These are phyloP conservation scores for Catostylus mosaicus DNA, from an alignment of 30 jellyfish, hydroid and myxozoan species.

Conservation along the genomic window DNA sequence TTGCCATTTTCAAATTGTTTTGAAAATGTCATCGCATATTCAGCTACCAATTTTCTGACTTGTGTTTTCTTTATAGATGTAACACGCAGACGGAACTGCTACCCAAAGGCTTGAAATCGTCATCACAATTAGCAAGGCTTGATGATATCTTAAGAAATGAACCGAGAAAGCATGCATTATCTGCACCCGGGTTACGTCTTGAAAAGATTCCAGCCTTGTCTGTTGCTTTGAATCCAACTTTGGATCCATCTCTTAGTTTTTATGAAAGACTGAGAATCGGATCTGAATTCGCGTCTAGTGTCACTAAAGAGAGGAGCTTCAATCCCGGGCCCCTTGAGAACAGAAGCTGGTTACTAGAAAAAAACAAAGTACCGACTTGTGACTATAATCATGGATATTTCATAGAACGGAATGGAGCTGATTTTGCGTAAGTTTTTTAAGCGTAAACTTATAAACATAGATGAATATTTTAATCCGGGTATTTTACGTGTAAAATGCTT, in stretches of 20 bases:
- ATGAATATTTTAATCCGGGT: no score
- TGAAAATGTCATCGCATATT: neutral
- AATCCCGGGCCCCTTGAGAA: constrained; percentile 74
- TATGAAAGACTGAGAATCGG: constrained; percentile 37
- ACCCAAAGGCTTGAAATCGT: constrained; percentile 69
- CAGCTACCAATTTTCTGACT: neutral
- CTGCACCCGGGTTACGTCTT: constrained; percentile 75
- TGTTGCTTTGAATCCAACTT: constrained; percentile 67
- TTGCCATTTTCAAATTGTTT: no score
- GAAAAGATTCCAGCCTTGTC: constrained; percentile 73
- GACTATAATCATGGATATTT: constrained; percentile 71
- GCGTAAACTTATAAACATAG: no score
- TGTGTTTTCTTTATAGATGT: constrained; percentile 53
- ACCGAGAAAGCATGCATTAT: constrained; percentile 68
- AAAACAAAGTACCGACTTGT: constrained; percentile 62
- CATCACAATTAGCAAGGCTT: constrained; percentile 73
- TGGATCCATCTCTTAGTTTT: constrained; percentile 38
- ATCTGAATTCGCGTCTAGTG: neutral
- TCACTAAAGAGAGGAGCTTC: constrained; percentile 46
- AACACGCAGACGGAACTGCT: constrained; percentile 71
- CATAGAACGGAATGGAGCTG: constrained; percentile 67
- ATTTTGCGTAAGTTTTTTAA: constrained; percentile 63
- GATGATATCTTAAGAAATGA: constrained; percentile 72
- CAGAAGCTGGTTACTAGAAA: constrained; percentile 80
- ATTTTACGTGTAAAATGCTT: no score